A percentile compares a stretch with the other conserved stretches of the same genome.
Conservation (phyloP, 1,140 invertebrate genomes). For the Hypsibius dujardini region DNA sequence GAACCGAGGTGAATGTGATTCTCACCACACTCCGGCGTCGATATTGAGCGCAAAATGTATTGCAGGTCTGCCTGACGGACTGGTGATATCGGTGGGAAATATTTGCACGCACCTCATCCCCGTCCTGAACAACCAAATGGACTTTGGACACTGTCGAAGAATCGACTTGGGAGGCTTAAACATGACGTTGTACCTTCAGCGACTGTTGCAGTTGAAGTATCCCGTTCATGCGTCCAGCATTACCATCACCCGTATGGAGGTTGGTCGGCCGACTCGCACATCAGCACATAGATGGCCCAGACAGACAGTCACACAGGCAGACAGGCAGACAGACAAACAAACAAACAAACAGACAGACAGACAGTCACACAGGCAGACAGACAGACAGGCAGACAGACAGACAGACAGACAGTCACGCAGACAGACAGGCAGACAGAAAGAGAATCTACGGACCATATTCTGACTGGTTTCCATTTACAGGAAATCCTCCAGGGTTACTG, state of each 20-base stretch:
- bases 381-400: too few relatives aligned
- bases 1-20: not conserved
- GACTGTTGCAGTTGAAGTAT: conserved; percentile 80
- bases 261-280: conserved; percentile 27
- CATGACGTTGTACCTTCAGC: conserved; percentile 63
- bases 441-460: too few relatives aligned
- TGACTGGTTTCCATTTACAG: conserved; percentile 31
- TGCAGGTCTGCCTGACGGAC: conserved; percentile 35
- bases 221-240: conserved; percentile 70
- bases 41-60: not conserved
- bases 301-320: too few relatives aligned
- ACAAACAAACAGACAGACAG: too few relatives aligned
- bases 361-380: too few relatives aligned
- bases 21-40: not conserved
- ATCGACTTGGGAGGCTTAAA: conserved; percentile 72
- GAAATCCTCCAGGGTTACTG: conserved; percentile 65
- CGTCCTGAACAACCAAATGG: conserved; percentile 48
- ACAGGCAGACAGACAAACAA: too few relatives aligned
- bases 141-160: conserved; percentile 49
- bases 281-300: too few relatives aligned
- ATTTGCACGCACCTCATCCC: conserved; percentile 73
- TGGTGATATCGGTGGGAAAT: conserved; percentile 68
- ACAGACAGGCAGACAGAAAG: too few relatives aligned
- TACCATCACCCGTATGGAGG: conserved; percentile 63
- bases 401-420: too few relatives aligned